Percentiles rank a stretch among this genome's conserved stretches.
Conservation (phyloP, 2,113 vertebrate genomes). For the Antennarius striatus region DNA sequence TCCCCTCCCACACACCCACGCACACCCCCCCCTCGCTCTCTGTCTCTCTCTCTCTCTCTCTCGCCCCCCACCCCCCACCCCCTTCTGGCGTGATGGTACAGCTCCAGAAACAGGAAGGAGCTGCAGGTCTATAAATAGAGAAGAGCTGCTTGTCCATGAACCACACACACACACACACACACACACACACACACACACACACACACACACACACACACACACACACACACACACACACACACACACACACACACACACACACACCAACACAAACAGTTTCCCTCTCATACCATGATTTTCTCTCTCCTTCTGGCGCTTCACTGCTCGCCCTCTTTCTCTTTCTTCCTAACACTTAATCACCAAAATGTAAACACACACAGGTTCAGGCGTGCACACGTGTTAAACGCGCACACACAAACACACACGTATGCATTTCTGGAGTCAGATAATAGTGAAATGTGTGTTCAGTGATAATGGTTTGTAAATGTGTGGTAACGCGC, state of each 20-base stretch:
- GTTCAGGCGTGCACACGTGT: background rate
- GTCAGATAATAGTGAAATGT: constrained; percentile 53
- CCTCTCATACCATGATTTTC: constrained; percentile 51
- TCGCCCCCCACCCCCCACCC: constrained; percentile 26
- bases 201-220: too few relatives aligned
- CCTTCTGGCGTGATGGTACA: constrained; percentile 70
- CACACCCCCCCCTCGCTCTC: constrained; percentile 41
- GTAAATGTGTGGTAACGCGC: constrained; percentile 57
- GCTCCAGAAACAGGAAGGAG: constrained; percentile 80
- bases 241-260: too few relatives aligned
- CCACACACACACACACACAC: constrained; percentile 58
- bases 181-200: too few relatives aligned
- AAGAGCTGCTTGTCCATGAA: constrained; percentile 71
- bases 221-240: background rate
- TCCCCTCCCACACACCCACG: constrained; percentile 69
- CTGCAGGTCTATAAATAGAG: constrained; percentile 78
- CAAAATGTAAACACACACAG: constrained; percentile 36
- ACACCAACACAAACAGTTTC: constrained; percentile 37
- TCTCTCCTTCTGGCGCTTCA: constrained; percentile 14
- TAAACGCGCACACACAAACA: background rate
- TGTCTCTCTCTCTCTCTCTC: background rate
- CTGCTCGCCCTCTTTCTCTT: constrained; percentile 15
- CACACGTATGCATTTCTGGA: constrained; percentile 26
- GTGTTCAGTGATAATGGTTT: constrained; percentile 56
- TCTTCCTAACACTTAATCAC: constrained; percentile 49